A percentile compares a stretch with the other conserved stretches of the same genome.
Conservation (phyloP, 2,888 invertebrate species). For the Sepiola atlantica region DNA sequence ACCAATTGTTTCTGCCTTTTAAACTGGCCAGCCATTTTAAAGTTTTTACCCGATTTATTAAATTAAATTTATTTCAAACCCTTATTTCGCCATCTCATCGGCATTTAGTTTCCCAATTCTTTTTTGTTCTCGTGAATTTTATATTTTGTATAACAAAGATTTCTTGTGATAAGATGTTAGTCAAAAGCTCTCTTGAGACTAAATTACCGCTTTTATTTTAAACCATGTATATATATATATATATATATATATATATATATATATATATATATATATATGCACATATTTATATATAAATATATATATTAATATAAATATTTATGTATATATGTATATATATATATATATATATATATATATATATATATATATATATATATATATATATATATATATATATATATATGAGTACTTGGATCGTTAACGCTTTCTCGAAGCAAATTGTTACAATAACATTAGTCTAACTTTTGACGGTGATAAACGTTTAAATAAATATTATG, state of each 20-base stretch:
- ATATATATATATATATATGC: not conserved
- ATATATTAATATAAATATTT: too few relatives aligned
- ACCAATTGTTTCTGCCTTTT: too few relatives aligned
- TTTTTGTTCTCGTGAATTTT: too few relatives aligned
- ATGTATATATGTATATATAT: not conserved
- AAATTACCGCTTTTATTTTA: too few relatives aligned
- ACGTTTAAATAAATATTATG: slow-evolving; percentile 32
- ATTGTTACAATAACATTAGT: not conserved
- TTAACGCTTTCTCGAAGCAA: not conserved
- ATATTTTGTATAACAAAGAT: too few relatives aligned
- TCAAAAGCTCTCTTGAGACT: too few relatives aligned
- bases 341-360: not conserved
- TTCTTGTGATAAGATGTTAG: too few relatives aligned
- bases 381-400: not conserved
- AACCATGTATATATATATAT: not conserved
- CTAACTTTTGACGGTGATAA: not conserved
- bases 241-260: not conserved
- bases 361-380: not conserved
- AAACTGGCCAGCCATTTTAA: too few relatives aligned
- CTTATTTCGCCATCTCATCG: too few relatives aligned
- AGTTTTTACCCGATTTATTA: too few relatives aligned
- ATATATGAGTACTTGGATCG: not conserved
- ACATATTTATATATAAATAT: not conserved
- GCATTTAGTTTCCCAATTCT: too few relatives aligned
- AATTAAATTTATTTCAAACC: too few relatives aligned